A percentile compares a stretch with the other conserved stretches of the same genome.
phyloP scores from a whole-genome alignment of 2,797 vertebrate species.

The Octomys mimax region DNA sequence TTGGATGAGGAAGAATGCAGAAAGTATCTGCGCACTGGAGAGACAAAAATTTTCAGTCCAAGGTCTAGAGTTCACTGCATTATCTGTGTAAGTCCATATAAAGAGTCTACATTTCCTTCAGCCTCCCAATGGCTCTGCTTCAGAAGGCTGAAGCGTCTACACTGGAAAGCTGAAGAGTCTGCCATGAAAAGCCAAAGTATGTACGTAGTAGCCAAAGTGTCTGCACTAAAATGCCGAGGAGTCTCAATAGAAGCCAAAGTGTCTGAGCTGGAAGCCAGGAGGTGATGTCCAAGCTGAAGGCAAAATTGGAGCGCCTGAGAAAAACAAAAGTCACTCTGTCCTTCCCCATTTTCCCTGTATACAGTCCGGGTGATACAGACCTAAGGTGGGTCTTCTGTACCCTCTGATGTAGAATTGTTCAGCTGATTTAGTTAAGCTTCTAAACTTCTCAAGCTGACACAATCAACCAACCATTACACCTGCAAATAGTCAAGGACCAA shows the following conservation, averaged over 20 bases:
- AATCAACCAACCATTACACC: background rate
- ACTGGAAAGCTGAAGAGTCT: background rate
- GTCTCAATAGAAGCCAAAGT: no score
- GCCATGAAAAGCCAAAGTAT: background rate
- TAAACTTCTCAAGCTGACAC: background rate
- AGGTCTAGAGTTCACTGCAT: background rate
- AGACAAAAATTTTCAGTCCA: background rate
- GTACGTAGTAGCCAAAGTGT: background rate
- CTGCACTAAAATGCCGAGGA: background rate
- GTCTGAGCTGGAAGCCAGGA: background rate
- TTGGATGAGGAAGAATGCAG: background rate
- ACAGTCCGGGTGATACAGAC: background rate
- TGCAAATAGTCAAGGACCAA: background rate
- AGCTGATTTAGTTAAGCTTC: background rate
- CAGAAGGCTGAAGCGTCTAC: background rate
- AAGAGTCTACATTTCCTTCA: background rate
- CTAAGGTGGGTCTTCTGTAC: background rate
- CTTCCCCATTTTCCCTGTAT: background rate
- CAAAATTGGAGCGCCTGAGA: background rate
- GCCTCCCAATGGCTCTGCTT: background rate
- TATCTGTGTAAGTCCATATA: background rate
- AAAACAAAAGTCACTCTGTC: background rate
- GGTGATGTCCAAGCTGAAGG: background rate
- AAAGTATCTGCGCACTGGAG: background rate
- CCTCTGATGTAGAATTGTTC: background rate